A percentile compares a stretch with the other conserved stretches of the same genome.
These are phyloP conservation scores for Ichneumoninae sp. DNA, from an alignment of 2,888 invertebrate species.

Conservation along the genomic window DNA sequence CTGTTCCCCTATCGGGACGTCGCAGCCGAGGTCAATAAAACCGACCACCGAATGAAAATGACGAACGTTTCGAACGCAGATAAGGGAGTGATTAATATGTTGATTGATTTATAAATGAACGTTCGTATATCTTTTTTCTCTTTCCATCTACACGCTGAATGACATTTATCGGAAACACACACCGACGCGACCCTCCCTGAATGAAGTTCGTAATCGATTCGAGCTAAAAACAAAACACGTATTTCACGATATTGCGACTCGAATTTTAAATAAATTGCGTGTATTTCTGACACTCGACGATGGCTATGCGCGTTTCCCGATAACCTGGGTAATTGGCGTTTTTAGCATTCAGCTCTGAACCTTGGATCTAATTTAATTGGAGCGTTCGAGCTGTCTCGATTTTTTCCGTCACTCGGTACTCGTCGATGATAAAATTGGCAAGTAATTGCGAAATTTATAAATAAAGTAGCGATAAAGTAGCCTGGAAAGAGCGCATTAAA, in stretches of 20 bases:
- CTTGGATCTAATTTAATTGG: constrained; percentile 21
- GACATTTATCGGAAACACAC: constrained; percentile 8
- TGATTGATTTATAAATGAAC: constrained; percentile 37
- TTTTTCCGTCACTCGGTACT: constrained; percentile 9
- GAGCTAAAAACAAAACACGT: not conserved
- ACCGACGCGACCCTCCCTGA: not conserved
- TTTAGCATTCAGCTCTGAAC: not conserved
- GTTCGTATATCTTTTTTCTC: not conserved
- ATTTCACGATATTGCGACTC: not conserved
- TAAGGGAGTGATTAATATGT: constrained; percentile 50
- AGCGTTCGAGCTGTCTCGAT: constrained; percentile 1
- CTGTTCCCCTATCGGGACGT: constrained; percentile 18
- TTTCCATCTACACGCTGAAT: not conserved
- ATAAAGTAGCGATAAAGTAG: not conserved
- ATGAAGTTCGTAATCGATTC: not conserved
- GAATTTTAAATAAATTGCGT: constrained; percentile 51
- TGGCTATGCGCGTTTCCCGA: constrained; percentile 31
- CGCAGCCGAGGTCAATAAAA: constrained; percentile 25
- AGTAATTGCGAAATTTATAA: constrained; percentile 21
- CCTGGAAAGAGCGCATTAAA: not conserved
- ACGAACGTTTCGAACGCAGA: constrained; percentile 31
- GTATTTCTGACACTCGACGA: constrained; percentile 15
- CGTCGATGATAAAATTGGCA: constrained; percentile 10
- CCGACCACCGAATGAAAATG: not conserved
- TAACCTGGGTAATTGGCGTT: constrained; percentile 46